These are phyloP conservation scores for Calephelis perditalis DNA, from an alignment of 2,888 invertebrate genomes.

Conservation along the genomic window DNA sequence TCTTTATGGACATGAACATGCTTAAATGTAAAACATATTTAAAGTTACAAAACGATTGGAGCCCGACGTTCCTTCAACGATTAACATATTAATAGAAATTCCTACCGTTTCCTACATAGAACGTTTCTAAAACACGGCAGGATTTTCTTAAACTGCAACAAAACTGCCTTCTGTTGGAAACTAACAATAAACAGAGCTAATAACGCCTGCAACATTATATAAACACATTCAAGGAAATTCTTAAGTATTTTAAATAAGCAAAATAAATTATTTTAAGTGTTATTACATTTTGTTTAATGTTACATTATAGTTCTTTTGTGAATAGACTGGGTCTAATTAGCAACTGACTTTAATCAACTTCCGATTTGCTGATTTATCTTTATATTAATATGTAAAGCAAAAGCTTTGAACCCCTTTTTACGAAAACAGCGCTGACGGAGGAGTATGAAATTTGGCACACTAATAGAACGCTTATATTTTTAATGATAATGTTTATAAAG, in stretches of 20 bases:
- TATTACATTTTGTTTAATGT: no score
- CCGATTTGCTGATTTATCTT: no score
- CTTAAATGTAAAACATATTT: slow-evolving; percentile 1
- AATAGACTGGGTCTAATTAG: no score
- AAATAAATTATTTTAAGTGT: no score
- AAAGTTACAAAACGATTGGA: slow-evolving; percentile 4
- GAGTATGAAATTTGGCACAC: no score
- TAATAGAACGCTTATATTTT: no score
- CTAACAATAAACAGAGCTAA: slow-evolving; percentile 8
- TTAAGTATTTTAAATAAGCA: background rate
- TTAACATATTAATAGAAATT: slow-evolving; percentile 18
- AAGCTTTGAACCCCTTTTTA: no score
- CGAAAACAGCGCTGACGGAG: no score
- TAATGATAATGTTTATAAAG: no score
- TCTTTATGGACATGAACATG: background rate
- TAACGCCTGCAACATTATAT: slow-evolving; percentile 2
- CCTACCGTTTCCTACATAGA: slow-evolving; percentile 16
- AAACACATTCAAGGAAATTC: background rate
- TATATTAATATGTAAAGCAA: no score
- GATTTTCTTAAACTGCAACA: slow-evolving; percentile 7
- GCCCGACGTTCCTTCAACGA: slow-evolving; percentile 1
- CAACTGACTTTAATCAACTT: no score
- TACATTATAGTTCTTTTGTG: no score
- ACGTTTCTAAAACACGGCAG: slow-evolving; percentile 17
- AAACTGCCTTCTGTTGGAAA: slow-evolving; percentile 3